Percentiles rank a stretch among this genome's conserved stretches.
phyloP scores from a whole-genome alignment of 2,797 vertebrate genomes.

The Xerus rutilus region DNA sequence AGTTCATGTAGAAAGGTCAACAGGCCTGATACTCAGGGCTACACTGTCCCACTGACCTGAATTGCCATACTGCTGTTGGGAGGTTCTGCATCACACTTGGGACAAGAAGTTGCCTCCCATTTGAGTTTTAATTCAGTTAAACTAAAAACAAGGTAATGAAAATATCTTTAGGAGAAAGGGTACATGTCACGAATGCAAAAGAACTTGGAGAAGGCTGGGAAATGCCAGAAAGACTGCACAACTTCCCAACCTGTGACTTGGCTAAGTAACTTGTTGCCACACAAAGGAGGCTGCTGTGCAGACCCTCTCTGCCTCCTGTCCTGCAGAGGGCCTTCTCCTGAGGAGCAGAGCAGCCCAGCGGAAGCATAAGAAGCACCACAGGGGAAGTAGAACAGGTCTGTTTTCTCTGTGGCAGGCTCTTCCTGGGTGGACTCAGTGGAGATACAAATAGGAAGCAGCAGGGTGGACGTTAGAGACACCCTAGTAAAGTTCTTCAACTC shows the following conservation, averaged over 20 bases:
- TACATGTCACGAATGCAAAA: not conserved
- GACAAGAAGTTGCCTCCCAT: not conserved
- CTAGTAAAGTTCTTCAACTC: slow-evolving; percentile 54
- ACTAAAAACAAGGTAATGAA: slow-evolving; percentile 20
- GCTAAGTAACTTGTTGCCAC: not conserved
- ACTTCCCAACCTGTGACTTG: not conserved
- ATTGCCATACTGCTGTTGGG: not conserved
- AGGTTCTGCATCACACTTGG: not conserved
- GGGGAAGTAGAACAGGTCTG: not conserved
- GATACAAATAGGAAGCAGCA: not conserved
- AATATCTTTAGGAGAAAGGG: not conserved
- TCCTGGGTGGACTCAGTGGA: not conserved
- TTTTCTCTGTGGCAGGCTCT: not conserved
- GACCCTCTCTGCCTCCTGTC: not conserved
- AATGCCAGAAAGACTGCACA: not conserved
- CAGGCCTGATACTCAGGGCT: not conserved
- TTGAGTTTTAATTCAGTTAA: slow-evolving; percentile 12
- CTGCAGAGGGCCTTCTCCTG: accelerated
- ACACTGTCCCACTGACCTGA: not conserved
- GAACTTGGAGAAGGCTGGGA: not conserved
- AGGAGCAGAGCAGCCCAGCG: not conserved
- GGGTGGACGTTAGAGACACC: not conserved
- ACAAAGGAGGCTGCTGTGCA: not conserved
- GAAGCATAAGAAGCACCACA: not conserved
- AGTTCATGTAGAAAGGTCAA: not conserved